Conservation (phyloP, 1,140 invertebrate genomes). For the Cydia pomonella region DNA sequence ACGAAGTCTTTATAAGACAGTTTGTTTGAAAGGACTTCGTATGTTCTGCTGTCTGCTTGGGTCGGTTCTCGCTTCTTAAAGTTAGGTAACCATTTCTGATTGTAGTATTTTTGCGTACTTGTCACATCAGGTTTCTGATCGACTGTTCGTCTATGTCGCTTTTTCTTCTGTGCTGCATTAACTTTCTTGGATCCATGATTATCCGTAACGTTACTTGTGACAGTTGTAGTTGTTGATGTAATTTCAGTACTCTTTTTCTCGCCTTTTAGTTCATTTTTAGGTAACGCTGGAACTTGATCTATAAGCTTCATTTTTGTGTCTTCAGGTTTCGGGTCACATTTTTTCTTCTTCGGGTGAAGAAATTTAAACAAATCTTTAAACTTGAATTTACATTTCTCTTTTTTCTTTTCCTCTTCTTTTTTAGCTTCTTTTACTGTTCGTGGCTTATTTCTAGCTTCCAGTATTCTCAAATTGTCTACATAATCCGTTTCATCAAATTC, state of each 20-base stretch:
- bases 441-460: not conserved
- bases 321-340: not conserved
- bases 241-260: not conserved
- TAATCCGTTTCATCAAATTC: not conserved
- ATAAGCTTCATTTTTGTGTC: not conserved
- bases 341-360: not conserved
- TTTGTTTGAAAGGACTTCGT: conserved; percentile 57
- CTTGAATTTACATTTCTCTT: not conserved
- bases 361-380: not conserved
- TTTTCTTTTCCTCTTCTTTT: not conserved
- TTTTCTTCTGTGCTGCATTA: not conserved
- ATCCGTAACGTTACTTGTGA: not conserved
- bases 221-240: not conserved
- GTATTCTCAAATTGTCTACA: not conserved
- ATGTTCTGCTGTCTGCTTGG: conserved; percentile 50
- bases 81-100: conserved; percentile 41
- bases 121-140: not conserved
- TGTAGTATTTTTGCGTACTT: not conserved
- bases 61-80: conserved; percentile 42
- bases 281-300: not conserved
- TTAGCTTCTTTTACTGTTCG: not conserved
- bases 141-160: not conserved
- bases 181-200: not conserved
- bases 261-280: not conserved
- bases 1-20: conserved; percentile 66